Percentiles rank a stretch among this genome's conserved stretches.
Evolutionary conservation across 1,140 invertebrate species (phyloP).

Genomic region (Polypedilum vanderplanki): DNA sequence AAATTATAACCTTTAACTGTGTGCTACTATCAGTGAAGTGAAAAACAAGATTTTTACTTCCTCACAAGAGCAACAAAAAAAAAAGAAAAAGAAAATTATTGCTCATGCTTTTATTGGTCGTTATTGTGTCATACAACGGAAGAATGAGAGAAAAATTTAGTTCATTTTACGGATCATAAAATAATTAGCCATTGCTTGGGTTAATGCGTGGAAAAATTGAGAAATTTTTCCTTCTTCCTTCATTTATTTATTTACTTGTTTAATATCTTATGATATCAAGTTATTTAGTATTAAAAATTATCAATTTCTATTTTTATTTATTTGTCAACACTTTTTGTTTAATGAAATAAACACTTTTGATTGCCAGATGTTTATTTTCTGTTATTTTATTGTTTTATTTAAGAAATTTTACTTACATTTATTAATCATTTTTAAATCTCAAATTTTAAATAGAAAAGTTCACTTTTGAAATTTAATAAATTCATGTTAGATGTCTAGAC

Average conservation of each 20-base stretch:
- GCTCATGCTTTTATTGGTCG: slow-evolving; percentile 10
- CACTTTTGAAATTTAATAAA: too few relatives aligned
- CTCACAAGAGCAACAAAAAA: background rate
- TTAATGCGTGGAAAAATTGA: slow-evolving; percentile 12
- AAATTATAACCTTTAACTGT: background rate
- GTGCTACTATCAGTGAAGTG: background rate
- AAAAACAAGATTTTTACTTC: background rate
- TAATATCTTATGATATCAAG: too few relatives aligned
- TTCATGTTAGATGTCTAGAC: too few relatives aligned
- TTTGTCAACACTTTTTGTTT: too few relatives aligned
- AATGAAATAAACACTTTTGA: too few relatives aligned
- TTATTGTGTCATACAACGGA: background rate
- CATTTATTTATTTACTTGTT: background rate
- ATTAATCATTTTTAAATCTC: too few relatives aligned
- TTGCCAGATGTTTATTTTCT: too few relatives aligned
- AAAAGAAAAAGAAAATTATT: background rate
- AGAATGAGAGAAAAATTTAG: background rate
- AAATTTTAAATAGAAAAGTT: too few relatives aligned
- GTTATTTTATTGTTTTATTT: too few relatives aligned
- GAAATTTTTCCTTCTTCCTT: background rate
- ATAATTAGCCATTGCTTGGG: slow-evolving; percentile 3
- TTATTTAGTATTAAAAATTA: too few relatives aligned
- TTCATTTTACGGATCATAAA: slow-evolving; percentile 25
- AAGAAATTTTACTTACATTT: too few relatives aligned
- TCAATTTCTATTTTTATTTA: too few relatives aligned